Percentiles rank a stretch among this genome's conserved stretches.
These are phyloP conservation scores for Leuctra nigra DNA, from an alignment of 2,888 invertebrate genomes.

Conservation along the genomic window DNA sequence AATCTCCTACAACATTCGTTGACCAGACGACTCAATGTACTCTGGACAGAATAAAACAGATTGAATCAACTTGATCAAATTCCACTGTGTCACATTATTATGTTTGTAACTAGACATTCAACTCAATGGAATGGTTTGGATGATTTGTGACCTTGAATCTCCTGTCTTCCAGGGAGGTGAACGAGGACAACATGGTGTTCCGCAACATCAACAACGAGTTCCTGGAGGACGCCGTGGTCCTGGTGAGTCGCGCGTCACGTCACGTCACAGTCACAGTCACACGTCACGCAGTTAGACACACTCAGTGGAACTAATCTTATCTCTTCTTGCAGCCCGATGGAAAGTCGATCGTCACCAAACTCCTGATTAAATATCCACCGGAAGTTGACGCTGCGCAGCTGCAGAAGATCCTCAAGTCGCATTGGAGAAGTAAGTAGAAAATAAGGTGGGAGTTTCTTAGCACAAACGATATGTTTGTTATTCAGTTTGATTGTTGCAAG, in stretches of 20 bases:
- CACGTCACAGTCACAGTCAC: neutral
- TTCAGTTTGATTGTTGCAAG: too few species aligned
- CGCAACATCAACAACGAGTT: slow-evolving; percentile 56
- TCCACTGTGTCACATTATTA: too few species aligned
- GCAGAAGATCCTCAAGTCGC: slow-evolving; percentile 51
- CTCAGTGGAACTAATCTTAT: neutral
- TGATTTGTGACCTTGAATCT: neutral
- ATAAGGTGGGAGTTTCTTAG: too few species aligned
- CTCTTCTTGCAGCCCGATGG: slow-evolving; percentile 44
- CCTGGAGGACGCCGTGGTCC: slow-evolving; percentile 48
- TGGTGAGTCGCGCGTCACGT: slow-evolving; percentile 41
- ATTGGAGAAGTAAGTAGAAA: slow-evolving; percentile 45
- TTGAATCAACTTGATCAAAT: too few species aligned
- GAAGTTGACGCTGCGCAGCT: slow-evolving; percentile 56
- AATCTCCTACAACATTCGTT: too few species aligned
- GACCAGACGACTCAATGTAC: too few species aligned
- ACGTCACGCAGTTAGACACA: neutral
- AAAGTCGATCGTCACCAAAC: slow-evolving; percentile 45
- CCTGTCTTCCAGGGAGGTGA: slow-evolving; percentile 55
- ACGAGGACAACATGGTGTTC: slow-evolving; percentile 66
- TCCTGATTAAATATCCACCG: slow-evolving; percentile 49
- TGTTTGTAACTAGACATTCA: too few species aligned
- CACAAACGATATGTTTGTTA: too few species aligned
- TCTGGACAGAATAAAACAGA: too few species aligned
- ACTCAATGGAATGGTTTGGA: too few species aligned